phyloP scores from a whole-genome alignment of 2,113 vertebrate genomes.

The Elephas maximus region DNA sequence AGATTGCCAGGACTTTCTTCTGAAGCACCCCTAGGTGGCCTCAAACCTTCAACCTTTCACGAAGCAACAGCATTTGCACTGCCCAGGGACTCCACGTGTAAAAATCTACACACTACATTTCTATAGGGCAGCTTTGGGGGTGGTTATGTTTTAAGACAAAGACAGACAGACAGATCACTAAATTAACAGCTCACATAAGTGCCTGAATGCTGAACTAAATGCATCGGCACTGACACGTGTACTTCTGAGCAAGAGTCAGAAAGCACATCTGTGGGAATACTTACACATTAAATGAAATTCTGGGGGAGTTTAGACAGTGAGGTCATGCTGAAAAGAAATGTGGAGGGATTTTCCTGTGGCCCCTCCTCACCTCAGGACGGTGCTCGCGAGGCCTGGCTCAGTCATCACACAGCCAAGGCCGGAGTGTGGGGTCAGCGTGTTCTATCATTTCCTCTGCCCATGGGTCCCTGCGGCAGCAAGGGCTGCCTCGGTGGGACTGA shows the following conservation, averaged over 20 bases:
- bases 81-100: neutral
- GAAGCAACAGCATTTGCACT: neutral
- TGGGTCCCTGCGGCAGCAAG: neutral
- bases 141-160: neutral
- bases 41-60: neutral
- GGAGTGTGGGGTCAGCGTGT: neutral
- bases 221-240: neutral
- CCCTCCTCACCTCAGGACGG: rapidly evolving
- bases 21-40: neutral
- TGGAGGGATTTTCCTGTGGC: neutral
- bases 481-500: neutral
- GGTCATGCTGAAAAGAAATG: neutral
- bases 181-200: neutral
- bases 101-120: neutral
- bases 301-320: neutral
- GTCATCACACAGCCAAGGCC: neutral
- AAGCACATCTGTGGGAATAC: neutral
- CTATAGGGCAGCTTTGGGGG: too few relatives aligned
- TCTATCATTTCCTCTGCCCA: neutral
- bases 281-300: neutral
- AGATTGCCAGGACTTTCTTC: neutral
- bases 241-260: neutral
- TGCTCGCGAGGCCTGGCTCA: neutral
- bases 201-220: too few relatives aligned
- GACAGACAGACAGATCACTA: neutral